Evolutionary conservation across 2,113 vertebrate species (phyloP).

Genomic region (Hemicordylus capensis): DNA sequence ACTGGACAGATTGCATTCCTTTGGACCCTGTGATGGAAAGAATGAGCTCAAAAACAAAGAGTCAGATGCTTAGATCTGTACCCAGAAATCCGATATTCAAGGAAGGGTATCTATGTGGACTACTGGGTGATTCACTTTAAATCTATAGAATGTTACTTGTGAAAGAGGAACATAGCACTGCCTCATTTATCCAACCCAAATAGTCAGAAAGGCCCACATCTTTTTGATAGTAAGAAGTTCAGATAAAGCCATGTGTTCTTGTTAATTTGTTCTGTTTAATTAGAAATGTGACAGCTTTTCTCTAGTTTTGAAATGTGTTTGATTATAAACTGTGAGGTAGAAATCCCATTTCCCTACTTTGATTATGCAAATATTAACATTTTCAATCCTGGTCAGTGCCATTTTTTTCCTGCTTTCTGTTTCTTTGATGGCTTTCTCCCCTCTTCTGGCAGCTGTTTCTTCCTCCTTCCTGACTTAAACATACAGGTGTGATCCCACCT

Average conservation of each 20-base stretch:
- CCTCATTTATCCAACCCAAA: not conserved
- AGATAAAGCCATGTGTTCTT: not conserved
- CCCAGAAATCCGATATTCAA: slow-evolving; percentile 60
- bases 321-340: not conserved
- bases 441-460: not conserved
- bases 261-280: not conserved
- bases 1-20: slow-evolving; percentile 74
- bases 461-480: too few species aligned
- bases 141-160: fast-evolving
- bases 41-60: slow-evolving; percentile 73
- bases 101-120: not conserved
- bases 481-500: not conserved
- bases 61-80: slow-evolving; percentile 59
- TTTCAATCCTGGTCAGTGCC: not conserved
- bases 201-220: not conserved
- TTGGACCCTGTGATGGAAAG: slow-evolving; percentile 70
- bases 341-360: not conserved
- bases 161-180: not conserved
- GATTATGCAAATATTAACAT: not conserved
- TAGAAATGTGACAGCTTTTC: not conserved
- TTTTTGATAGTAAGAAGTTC: not conserved
- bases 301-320: not conserved
- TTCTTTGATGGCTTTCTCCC: not conserved
- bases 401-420: not conserved
- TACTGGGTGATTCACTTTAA: not conserved